Base-by-base conservation (phyloP, 2,113 vertebrate genomes). In the Atractosteus spatula region DNA sequence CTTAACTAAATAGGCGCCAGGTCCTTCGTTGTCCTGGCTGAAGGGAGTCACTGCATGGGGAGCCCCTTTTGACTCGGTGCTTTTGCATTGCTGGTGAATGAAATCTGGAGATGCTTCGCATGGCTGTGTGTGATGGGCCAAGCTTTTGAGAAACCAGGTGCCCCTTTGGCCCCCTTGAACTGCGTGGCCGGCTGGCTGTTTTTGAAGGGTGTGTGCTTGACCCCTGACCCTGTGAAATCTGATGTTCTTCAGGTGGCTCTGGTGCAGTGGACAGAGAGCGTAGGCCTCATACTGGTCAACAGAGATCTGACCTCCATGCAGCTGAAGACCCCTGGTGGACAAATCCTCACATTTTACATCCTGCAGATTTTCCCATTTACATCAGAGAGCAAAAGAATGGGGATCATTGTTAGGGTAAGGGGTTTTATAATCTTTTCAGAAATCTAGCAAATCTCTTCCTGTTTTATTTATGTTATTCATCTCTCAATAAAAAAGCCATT, bases 351-450 rank as follows among this genome's bases (percentile, higher is more conserved):
- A 16, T 98, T 93, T 82, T 84, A 86, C 70, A 95, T 99, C 84
- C 92, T 99, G 59, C 90, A 93, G 83, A 89, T 92, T 82, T 92
- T 93, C 76, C 91, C 91, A 70, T 93, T 92, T 80, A 93, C 91
- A 88, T 99, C 97, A 0, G 97, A 99, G 89, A 96, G 95, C 94
- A 99, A 99, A 74, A 91, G 97, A 71, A 99, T 99, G 97, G 97
- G 97, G 57, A 93, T 98, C 91, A 98, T 99, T 44, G 90, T 98
- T 72, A 94, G 88, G 94, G 95, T 96, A 91, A 94, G 76, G 85
- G 90, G 14, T 93, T 94, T 92, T 82, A 92, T 94, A 54, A 88
- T 93, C 44, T 84, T 11, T 11, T 59, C 7, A 59, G 12, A 14
- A 12, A 12, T n/a, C 3, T 12, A 12, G n/a, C 11, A 59, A 59